Percentiles rank a stretch among this genome's conserved stretches.
Conservation (phyloP, 2,888 invertebrate species). For the Diplolepis rosae region DNA sequence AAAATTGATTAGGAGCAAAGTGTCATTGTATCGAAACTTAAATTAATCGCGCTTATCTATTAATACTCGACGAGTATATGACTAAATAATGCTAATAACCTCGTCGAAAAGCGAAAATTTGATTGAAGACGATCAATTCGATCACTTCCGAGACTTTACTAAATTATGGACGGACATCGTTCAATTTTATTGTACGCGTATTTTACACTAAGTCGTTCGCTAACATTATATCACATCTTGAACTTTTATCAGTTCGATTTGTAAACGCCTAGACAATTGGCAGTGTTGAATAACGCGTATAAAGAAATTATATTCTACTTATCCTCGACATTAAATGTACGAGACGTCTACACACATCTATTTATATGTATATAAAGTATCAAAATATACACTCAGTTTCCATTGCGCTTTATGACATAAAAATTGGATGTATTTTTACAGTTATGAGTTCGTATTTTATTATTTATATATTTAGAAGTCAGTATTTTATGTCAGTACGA, state of each 20-base stretch:
- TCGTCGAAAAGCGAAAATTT: background rate
- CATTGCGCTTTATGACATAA: background rate
- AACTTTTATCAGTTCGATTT: slow-evolving; percentile 30
- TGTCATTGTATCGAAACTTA: background rate
- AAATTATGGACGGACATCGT: slow-evolving; percentile 39
- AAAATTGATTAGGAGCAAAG: background rate
- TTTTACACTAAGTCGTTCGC: slow-evolving; percentile 34
- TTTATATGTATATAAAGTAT: slow-evolving; percentile 4
- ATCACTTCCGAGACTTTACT: background rate
- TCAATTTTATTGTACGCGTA: slow-evolving; percentile 34
- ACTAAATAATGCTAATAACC: slow-evolving; percentile 5
- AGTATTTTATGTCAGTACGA: background rate
- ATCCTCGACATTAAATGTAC: background rate
- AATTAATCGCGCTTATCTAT: background rate
- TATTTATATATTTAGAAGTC: background rate
- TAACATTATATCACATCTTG: slow-evolving; percentile 51
- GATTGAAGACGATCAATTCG: background rate
- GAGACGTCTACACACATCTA: background rate
- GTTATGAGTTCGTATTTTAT: background rate
- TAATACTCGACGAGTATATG: background rate
- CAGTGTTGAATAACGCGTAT: slow-evolving; percentile 32
- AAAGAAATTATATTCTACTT: background rate
- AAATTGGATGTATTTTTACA: background rate
- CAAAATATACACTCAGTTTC: slow-evolving; percentile 1
- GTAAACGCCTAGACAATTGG: slow-evolving; percentile 23